Conservation (phyloP, 2,888 invertebrate genomes). For the Leptopilina syphax region DNA sequence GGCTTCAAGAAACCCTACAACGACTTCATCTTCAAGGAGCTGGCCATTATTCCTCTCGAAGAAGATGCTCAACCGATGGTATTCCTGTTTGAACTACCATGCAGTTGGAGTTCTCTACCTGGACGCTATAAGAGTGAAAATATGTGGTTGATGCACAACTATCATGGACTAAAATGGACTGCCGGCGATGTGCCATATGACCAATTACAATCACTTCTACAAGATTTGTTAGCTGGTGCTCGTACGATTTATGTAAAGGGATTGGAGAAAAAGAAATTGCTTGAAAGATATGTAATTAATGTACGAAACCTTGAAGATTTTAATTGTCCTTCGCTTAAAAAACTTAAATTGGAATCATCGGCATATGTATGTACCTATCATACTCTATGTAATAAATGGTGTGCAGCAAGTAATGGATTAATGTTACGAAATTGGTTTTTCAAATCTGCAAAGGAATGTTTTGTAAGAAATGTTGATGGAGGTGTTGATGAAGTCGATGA, state of each 20-base stretch:
- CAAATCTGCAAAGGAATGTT: background rate
- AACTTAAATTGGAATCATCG: background rate
- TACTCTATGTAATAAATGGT: background rate
- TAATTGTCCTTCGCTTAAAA: background rate
- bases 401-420: background rate
- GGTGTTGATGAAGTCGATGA: background rate
- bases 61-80: too few relatives aligned
- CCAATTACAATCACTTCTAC: too few relatives aligned
- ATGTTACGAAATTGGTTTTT: background rate
- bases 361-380: background rate
- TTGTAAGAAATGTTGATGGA: background rate
- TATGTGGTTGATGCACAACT: too few relatives aligned
- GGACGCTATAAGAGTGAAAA: too few relatives aligned
- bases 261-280: too few relatives aligned
- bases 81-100: too few relatives aligned
- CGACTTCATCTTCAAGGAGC: slow-evolving; percentile 32
- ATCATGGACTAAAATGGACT: background rate
- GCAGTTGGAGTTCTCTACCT: too few relatives aligned
- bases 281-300: too few relatives aligned
- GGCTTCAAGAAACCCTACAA: background rate
- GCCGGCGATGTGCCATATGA: slow-evolving; percentile 17
- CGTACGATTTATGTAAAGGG: too few relatives aligned
- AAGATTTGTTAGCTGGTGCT: too few relatives aligned
- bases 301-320: too few relatives aligned
- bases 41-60: too few relatives aligned